Conservation (phyloP, 2,113 vertebrate genomes). For the Gobius niger region DNA sequence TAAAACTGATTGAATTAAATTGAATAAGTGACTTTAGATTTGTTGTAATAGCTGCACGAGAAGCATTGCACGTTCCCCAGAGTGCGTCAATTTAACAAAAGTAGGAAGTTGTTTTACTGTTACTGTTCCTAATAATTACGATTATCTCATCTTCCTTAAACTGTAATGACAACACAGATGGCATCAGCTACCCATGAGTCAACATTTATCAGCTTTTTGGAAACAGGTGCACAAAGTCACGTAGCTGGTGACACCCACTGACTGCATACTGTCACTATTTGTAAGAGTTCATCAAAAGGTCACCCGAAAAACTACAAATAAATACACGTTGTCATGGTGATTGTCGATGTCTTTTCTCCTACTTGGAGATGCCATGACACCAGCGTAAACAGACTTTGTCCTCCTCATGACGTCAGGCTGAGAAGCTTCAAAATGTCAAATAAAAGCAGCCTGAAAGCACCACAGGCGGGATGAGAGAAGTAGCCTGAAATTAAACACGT, state of each 20-base stretch:
- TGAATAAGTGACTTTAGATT: too few species aligned
- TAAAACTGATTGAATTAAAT: too few species aligned
- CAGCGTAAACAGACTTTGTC: conserved; percentile 58
- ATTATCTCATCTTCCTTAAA: conserved; percentile 8
- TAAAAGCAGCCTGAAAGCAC: conserved; percentile 55
- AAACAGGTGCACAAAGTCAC: conserved; percentile 1
- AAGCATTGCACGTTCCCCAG: conserved; percentile 14
- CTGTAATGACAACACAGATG: conserved; percentile 7
- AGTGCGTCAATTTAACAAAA: conserved; percentile 42
- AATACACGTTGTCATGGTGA: conserved; percentile 37
- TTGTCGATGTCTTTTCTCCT: conserved; percentile 35
- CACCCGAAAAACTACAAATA: conserved; percentile 36
- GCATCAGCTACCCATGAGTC: conserved; percentile 24
- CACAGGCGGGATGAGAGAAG: conserved; percentile 30
- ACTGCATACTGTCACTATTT: conserved; percentile 12
- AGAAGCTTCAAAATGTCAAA: conserved; percentile 52
- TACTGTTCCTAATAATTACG: conserved; percentile 52
- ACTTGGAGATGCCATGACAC: conserved; percentile 54
- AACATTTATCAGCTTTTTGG: conserved; percentile 12
- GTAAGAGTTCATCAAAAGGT: conserved; percentile 35
- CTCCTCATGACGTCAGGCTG: conserved; percentile 54
- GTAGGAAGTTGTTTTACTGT: conserved; percentile 38
- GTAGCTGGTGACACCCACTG: conserved; percentile 15
- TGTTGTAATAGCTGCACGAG: conserved; percentile 32
- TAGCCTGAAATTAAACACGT: conserved; percentile 41